These are phyloP conservation scores for Adoxophyes honmai DNA, from an alignment of 1,140 invertebrate species.

Conservation along the genomic window DNA sequence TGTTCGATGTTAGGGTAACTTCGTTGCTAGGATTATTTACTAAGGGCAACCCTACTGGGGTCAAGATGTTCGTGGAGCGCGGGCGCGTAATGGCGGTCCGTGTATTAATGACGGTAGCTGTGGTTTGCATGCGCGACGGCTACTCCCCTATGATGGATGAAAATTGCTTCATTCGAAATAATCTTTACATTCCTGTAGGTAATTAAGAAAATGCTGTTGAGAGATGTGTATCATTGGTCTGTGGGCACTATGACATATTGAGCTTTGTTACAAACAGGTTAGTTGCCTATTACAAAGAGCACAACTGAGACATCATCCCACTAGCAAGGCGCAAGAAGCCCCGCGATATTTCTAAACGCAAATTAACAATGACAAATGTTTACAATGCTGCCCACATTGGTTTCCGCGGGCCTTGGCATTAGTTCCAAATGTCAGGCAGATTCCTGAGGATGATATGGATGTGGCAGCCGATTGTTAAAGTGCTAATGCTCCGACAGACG, in stretches of 20 bases:
- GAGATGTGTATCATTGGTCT: no score
- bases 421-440: constrained; percentile 58
- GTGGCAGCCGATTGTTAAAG: constrained; percentile 41
- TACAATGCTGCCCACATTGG: constrained; percentile 59
- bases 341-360: constrained; percentile 44
- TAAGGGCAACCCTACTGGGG: constrained; percentile 35
- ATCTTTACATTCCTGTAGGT: no score
- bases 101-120: constrained; percentile 11
- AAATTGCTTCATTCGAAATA: no score
- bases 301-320: constrained; percentile 16
- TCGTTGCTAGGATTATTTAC: no score
- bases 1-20: no score
- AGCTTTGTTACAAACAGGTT: background rate
- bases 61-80: constrained; percentile 37
- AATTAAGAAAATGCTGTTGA: no score
- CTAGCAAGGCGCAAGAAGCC: constrained; percentile 30
- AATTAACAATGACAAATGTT: constrained; percentile 55
- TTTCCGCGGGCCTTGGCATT: constrained; percentile 60
- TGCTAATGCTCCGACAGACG: constrained; percentile 45
- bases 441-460: constrained; percentile 54
- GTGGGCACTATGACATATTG: no score
- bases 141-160: no score
- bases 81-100: background rate
- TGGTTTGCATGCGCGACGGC: background rate
- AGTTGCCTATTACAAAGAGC: background rate